These are phyloP conservation scores for Chlorodrepanis virens DNA, from an alignment of 2,113 vertebrate genomes.

Conservation along the genomic window DNA sequence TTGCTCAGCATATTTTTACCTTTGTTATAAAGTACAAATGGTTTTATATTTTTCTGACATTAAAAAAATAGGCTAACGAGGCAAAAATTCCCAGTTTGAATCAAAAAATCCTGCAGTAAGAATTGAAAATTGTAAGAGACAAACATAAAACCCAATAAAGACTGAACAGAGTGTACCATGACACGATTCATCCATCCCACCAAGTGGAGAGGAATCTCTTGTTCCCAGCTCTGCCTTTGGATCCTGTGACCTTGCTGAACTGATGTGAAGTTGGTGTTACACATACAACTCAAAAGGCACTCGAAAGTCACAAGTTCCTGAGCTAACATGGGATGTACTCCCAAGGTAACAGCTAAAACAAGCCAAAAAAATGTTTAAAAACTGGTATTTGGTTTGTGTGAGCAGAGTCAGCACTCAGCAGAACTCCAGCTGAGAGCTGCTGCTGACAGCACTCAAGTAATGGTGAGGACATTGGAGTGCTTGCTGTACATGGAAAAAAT, in stretches of 20 bases:
- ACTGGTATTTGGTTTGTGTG: slow-evolving; percentile 27
- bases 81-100: neutral
- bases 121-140: neutral
- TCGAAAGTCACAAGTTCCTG: slow-evolving; percentile 72
- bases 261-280: slow-evolving; percentile 23
- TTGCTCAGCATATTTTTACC: neutral
- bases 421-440: neutral
- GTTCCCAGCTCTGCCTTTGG: slow-evolving; percentile 36
- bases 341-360: slow-evolving; percentile 23
- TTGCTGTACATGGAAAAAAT: neutral
- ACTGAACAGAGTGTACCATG: neutral
- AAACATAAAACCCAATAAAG: neutral
- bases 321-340: slow-evolving; percentile 60
- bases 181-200: neutral
- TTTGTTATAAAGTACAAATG: slow-evolving; percentile 43
- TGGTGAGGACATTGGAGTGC: neutral
- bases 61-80: slow-evolving; percentile 52
- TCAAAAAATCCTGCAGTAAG: neutral
- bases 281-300: slow-evolving; percentile 70
- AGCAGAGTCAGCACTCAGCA: neutral
- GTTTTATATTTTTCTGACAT: slow-evolving; percentile 6
- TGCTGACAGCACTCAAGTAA: neutral
- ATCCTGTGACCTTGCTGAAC: slow-evolving; percentile 43
- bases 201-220: slow-evolving; percentile 35
- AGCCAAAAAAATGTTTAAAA: neutral